phyloP scores from a whole-genome alignment of 2,113 vertebrate species.

The Odontophorus gujanensis region DNA sequence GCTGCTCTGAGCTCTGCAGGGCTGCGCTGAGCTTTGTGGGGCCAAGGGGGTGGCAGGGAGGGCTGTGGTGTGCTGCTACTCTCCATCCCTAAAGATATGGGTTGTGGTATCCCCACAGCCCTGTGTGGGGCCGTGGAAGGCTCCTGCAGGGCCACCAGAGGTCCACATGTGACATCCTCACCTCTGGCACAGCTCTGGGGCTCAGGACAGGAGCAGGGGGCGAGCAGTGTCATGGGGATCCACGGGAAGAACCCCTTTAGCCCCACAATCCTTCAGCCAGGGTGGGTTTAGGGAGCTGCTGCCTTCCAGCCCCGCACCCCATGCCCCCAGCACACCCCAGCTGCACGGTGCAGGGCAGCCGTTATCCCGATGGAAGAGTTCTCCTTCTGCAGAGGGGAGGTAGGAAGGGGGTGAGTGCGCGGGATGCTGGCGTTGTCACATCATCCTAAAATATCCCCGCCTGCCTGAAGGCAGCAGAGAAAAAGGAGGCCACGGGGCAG shows the following conservation, averaged over 20 bases:
- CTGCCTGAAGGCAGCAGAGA: neutral
- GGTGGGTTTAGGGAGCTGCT: neutral
- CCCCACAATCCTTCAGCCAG: neutral
- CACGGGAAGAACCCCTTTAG: accelerated
- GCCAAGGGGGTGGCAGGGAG: neutral
- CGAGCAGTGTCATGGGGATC: neutral
- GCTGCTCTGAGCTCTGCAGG: neutral
- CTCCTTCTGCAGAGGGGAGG: neutral
- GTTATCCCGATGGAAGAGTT: neutral
- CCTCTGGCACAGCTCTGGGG: neutral
- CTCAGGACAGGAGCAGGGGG: neutral
- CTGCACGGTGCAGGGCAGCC: neutral
- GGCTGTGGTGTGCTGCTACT: neutral
- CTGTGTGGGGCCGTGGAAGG: neutral
- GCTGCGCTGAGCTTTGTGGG: too few species aligned
- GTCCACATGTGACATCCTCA: neutral
- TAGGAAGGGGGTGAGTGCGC: neutral
- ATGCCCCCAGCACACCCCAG: neutral
- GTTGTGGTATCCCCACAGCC: neutral
- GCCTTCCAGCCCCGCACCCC: neutral
- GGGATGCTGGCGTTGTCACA: neutral
- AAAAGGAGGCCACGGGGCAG: slow-evolving; percentile 6
- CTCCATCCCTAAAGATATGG: neutral
- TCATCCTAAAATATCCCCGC: slow-evolving; percentile 8
- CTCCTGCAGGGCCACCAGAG: neutral